A percentile compares a stretch with the other conserved stretches of the same genome.
Evolutionary conservation across 2,888 invertebrate species (phyloP).

Genomic region (Eristalinus sepulchralis): DNA sequence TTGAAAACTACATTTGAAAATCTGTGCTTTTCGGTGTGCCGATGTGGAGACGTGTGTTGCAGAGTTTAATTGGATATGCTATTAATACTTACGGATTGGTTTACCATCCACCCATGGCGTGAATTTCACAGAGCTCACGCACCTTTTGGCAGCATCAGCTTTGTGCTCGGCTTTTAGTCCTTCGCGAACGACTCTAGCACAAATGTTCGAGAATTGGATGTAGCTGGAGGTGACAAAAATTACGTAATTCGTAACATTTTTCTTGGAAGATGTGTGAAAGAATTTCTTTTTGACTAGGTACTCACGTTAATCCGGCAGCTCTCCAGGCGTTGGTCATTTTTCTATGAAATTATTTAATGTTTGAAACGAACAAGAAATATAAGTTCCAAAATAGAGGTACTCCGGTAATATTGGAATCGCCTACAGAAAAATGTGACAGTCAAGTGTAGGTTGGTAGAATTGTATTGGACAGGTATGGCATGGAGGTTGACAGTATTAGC

Average conservation of each 20-base stretch:
- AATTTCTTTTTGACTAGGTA: slow-evolving; percentile 54
- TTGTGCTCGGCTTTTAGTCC: slow-evolving; percentile 89
- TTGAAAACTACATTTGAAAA: neutral
- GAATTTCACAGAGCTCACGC: slow-evolving; percentile 88
- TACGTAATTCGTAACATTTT: slow-evolving; percentile 53
- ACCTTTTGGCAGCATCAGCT: slow-evolving; percentile 88
- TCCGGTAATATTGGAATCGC: slow-evolving; percentile 19
- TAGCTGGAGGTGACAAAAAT: slow-evolving; percentile 84
- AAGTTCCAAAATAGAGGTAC: slow-evolving; percentile 10
- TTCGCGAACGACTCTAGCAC: slow-evolving; percentile 90
- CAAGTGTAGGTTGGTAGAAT: neutral
- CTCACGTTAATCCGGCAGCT: slow-evolving; percentile 92
- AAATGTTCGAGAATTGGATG: slow-evolving; percentile 97
- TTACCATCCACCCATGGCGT: slow-evolving; percentile 96
- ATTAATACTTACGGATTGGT: slow-evolving; percentile 87
- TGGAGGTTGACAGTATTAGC: neutral
- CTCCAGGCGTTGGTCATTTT: slow-evolving; percentile 90
- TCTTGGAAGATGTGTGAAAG: neutral
- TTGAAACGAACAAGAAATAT: slow-evolving; percentile 16
- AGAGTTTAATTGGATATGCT: neutral
- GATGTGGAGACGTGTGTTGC: neutral
- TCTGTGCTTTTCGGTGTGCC: neutral
- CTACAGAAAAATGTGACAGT: slow-evolving; percentile 51
- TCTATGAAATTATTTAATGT: slow-evolving; percentile 54
- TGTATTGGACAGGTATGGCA: slow-evolving; percentile 15